phyloP scores from a whole-genome alignment of 2,113 vertebrate genomes.

The Himantopus leucocephalus region DNA sequence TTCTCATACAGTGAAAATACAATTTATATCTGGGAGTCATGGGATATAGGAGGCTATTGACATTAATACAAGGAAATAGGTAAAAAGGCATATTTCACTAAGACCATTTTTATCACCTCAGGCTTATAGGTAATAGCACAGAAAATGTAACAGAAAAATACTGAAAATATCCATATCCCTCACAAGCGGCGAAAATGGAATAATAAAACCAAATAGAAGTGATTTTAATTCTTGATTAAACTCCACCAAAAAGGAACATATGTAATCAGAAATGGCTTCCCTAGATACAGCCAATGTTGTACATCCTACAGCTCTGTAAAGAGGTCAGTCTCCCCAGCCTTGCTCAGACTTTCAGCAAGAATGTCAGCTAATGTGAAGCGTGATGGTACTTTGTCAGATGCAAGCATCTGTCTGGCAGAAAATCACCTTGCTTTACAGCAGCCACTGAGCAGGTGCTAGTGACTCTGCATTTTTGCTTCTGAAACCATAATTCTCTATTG shows the following conservation, averaged over 20 bases:
- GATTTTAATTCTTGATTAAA: background rate
- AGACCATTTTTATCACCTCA: background rate
- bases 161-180: background rate
- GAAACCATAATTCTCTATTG: background rate
- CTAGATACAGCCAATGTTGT: background rate
- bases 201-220: background rate
- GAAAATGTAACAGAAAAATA: background rate
- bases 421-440: background rate
- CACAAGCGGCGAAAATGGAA: background rate
- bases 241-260: background rate
- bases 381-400: background rate
- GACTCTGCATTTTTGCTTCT: background rate
- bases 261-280: background rate
- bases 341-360: background rate
- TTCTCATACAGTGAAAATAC: background rate
- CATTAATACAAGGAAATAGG: background rate
- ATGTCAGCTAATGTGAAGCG: rapidly evolving
- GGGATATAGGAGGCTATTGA: background rate
- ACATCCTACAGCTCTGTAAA: background rate
- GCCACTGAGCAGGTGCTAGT: background rate
- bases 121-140: background rate
- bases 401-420: background rate
- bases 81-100: background rate
- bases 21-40: background rate
- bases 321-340: background rate